Evolutionary conservation across 2,113 vertebrate genomes (phyloP).

Genomic region (Circaetus gallicus): DNA sequence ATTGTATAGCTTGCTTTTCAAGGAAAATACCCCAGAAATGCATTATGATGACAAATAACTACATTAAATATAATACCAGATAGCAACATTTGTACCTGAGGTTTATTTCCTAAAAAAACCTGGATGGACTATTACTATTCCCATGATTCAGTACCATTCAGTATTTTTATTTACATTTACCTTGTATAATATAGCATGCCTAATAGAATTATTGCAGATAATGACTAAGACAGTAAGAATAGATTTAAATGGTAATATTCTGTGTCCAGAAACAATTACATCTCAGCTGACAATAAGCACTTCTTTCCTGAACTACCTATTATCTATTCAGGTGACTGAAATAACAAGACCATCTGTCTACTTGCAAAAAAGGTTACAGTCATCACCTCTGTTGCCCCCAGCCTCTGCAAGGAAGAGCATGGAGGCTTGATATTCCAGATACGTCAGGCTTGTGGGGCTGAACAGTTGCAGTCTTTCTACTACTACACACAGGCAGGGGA

Average conservation of each 20-base stretch:
- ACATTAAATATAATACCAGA: neutral
- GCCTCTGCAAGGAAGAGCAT: neutral
- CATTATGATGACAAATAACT: neutral
- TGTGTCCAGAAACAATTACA: neutral
- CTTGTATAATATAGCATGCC: neutral
- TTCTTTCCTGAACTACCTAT: neutral
- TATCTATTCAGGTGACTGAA: slow-evolving; percentile 19
- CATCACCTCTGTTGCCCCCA: slow-evolving; percentile 2
- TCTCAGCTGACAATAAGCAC: neutral
- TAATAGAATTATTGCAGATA: neutral
- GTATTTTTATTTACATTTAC: neutral
- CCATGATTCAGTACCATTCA: neutral
- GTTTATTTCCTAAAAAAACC: neutral
- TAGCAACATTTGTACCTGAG: neutral
- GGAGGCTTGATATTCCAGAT: neutral
- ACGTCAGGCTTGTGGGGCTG: neutral
- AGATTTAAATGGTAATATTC: neutral
- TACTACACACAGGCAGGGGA: neutral
- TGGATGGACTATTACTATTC: neutral
- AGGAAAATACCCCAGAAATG: neutral
- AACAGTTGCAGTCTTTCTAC: neutral
- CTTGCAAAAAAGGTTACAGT: neutral
- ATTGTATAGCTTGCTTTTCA: neutral
- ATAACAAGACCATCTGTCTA: slow-evolving; percentile 41
- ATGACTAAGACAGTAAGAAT: neutral